Evolutionary conservation across 2,797 vertebrate species (phyloP).

Genomic region (Artibeus jamaicensis): DNA sequence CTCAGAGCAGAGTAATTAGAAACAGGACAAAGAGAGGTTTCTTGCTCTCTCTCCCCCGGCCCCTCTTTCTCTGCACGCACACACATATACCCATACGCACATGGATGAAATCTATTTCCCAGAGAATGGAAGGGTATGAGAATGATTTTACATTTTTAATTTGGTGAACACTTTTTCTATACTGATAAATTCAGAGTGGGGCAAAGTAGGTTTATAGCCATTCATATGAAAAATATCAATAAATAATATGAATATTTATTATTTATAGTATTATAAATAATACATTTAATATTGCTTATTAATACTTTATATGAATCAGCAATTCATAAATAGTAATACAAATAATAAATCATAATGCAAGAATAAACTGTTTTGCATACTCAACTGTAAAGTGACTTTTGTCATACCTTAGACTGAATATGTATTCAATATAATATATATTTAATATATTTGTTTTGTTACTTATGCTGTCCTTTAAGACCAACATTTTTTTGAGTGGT

Average conservation of each 20-base stretch:
- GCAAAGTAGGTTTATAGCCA: neutral
- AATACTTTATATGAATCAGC: too few relatives aligned
- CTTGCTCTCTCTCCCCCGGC: too few relatives aligned
- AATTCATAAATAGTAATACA: too few relatives aligned
- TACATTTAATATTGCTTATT: too few relatives aligned
- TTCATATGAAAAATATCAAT: neutral
- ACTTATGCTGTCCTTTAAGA: neutral
- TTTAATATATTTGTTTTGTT: neutral
- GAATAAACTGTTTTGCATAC: neutral
- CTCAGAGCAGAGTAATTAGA: conserved; percentile 43
- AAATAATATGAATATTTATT: too few relatives aligned
- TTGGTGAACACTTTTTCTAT: neutral
- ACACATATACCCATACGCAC: neutral
- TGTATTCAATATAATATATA: neutral
- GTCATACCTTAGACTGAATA: neutral
- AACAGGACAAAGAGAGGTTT: conserved; percentile 7
- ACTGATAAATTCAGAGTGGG: neutral
- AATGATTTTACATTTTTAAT: neutral
- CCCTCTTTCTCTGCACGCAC: too few relatives aligned
- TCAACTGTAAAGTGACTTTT: neutral
- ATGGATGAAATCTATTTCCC: neutral
- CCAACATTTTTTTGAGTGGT: neutral
- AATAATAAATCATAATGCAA: neutral
- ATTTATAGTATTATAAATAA: too few relatives aligned
- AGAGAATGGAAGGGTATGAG: neutral